Base-by-base conservation (phyloP, 2,113 vertebrate species). In the Ctenomys sociabilis region DNA sequence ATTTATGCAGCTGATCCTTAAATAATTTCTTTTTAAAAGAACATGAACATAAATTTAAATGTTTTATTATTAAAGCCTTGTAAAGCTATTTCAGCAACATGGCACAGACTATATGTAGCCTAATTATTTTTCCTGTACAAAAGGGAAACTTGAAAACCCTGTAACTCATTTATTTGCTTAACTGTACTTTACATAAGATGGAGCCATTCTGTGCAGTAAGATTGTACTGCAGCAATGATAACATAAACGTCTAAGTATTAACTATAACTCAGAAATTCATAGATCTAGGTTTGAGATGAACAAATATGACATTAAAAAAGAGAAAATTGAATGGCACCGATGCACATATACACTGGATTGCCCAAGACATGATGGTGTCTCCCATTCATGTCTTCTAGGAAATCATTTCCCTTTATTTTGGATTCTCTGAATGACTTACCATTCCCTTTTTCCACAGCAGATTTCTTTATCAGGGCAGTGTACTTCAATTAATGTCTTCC, bases 371-470 rank as follows among this genome's bases (percentile, higher is more conserved):
- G 13, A 16, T 19, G 30, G 40, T 99, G 98, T 99, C 99, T 78
- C 99, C 99, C 99, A 96, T 99, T 99, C 99, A 99, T 99, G 98
- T 99, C 99, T 84, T 99, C 99, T 22, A 99, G 99, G 96, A 99
- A 99, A 96, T 99, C 99, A 0, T 99, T 99, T 52, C 99, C 99
- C 0, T 99, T 99, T 9, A 99, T 98, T 97, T 99, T 99, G 97
- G 99, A 99, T 61, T 99, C 99, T 96, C 99, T 98, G 6, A 97
- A 97, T 0, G 96, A 70, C 4, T 99, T 99, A 9, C 98, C 98
- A 3, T 98, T 96, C 0, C 98, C 97, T 52, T 98, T 98, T 17
- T 99, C 99, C 7, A 88, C 82, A 0, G 63, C 85, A 5, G 98
- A 96, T 57, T 99, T 99, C 89, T 98, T 98, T 7, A 73, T 8